Evolutionary conservation across 2,797 vertebrate genomes (phyloP).

Genomic region (Scleropages formosus): DNA sequence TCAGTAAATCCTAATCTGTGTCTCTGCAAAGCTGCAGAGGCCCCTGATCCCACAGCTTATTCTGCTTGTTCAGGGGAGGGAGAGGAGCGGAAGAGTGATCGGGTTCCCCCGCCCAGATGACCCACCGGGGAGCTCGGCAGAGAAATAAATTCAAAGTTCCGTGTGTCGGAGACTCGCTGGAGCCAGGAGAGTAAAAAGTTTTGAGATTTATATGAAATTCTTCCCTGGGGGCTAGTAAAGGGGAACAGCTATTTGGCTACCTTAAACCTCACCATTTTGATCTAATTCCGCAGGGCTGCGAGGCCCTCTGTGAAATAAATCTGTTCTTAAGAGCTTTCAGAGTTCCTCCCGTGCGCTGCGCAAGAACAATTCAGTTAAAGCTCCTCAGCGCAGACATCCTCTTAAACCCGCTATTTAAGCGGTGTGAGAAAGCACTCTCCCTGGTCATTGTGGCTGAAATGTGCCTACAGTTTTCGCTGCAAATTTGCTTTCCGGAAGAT

Average conservation of each 20-base stretch:
- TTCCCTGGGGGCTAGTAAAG: slow-evolving; percentile 50
- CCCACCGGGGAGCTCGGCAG: slow-evolving; percentile 42
- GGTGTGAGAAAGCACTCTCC: slow-evolving; percentile 46
- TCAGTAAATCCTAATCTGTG: slow-evolving; percentile 57
- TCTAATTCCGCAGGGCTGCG: slow-evolving; percentile 31
- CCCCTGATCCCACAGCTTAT: slow-evolving; percentile 69
- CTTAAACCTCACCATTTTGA: slow-evolving; percentile 47
- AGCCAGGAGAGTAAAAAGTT: slow-evolving; percentile 42
- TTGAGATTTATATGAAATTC: slow-evolving; percentile 54
- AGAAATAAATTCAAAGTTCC: slow-evolving; percentile 45
- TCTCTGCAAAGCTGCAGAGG: slow-evolving; percentile 14
- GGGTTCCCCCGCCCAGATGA: slow-evolving; percentile 42
- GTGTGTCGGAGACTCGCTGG: slow-evolving; percentile 30
- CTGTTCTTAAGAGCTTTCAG: slow-evolving; percentile 27
- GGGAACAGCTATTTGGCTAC: slow-evolving; percentile 52
- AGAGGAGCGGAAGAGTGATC: slow-evolving; percentile 49
- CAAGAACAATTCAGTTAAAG: slow-evolving; percentile 27
- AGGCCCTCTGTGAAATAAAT: slow-evolving; percentile 31
- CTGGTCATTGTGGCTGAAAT: slow-evolving; percentile 61
- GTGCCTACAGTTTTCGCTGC: slow-evolving; percentile 63
- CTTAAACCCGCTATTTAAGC: slow-evolving; percentile 32
- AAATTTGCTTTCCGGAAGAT: slow-evolving; percentile 70
- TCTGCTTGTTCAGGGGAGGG: slow-evolving; percentile 61
- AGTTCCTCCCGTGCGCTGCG: slow-evolving; percentile 18
- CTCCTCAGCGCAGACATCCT: slow-evolving; percentile 9